These are phyloP conservation scores for Leptinotarsa defecta DNA, from an alignment of 1,140 invertebrate genomes.

Conservation along the genomic window DNA sequence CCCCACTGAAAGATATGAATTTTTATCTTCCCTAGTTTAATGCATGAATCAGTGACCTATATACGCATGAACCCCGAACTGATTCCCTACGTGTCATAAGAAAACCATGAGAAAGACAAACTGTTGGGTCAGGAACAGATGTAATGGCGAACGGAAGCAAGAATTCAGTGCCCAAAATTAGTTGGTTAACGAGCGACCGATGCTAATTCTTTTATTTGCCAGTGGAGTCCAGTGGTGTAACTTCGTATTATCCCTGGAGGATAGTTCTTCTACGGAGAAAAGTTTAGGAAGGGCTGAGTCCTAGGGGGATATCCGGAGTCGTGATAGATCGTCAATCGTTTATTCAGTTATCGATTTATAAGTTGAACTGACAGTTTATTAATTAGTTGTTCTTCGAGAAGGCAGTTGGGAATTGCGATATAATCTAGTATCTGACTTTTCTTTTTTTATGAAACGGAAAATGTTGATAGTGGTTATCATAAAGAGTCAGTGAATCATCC, in stretches of 20 bases:
- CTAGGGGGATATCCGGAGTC: neutral
- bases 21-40: neutral
- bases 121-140: constrained; percentile 5
- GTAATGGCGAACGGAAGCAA: constrained; percentile 5
- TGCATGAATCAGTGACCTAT: neutral
- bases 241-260: neutral
- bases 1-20: too few relatives aligned
- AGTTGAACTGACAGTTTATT: neutral
- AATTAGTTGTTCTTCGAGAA: neutral
- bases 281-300: neutral
- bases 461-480: too few relatives aligned
- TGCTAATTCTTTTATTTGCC: constrained; percentile 1
- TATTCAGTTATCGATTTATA: neutral
- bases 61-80: neutral
- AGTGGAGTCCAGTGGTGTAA: neutral
- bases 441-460: too few relatives aligned
- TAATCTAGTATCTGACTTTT: neutral
- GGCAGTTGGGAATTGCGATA: neutral
- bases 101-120: neutral
- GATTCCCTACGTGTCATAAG: neutral
- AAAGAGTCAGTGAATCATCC: too few relatives aligned
- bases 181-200: constrained; percentile 7
- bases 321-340: neutral
- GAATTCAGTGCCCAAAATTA: constrained; percentile 3
- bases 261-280: neutral